Evolutionary conservation across 2,888 invertebrate species (phyloP).

Genomic region (Plagodis pulveraria): DNA sequence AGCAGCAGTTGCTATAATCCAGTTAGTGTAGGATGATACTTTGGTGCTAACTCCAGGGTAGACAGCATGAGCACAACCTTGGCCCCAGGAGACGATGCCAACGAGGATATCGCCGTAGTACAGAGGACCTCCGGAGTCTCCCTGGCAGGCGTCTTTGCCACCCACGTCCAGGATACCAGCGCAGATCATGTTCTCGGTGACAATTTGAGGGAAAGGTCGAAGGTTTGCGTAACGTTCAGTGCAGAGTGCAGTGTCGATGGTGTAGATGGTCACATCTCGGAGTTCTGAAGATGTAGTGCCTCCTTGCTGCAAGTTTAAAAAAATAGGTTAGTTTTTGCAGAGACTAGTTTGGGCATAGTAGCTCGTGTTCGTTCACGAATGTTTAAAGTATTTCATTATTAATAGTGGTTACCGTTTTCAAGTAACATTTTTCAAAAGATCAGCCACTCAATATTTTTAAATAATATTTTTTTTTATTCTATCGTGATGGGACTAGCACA

Average conservation of each 20-base stretch:
- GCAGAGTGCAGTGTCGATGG: constrained; percentile 55
- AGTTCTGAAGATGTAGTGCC: constrained; percentile 44
- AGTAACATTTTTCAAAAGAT: too few species aligned
- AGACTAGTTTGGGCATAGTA: too few species aligned
- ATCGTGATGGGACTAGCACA: too few species aligned
- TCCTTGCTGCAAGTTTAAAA: constrained; percentile 39
- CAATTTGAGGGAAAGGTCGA: constrained; percentile 1
- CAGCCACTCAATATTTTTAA: too few species aligned
- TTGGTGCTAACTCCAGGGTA: constrained; percentile 77
- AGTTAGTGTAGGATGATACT: constrained; percentile 55
- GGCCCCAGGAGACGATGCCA: constrained; percentile 76
- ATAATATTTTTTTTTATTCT: too few species aligned
- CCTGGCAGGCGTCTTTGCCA: constrained; percentile 45
- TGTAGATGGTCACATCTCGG: constrained; percentile 53
- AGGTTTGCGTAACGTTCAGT: constrained; percentile 43
- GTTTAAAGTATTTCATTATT: too few species aligned
- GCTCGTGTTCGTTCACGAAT: too few species aligned
- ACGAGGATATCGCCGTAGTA: constrained; percentile 60
- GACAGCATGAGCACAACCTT: constrained; percentile 63
- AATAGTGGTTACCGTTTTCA: too few species aligned
- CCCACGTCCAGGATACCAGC: constrained; percentile 46
- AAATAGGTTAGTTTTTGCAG: neutral
- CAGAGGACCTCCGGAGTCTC: constrained; percentile 70
- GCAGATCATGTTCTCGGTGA: constrained; percentile 55
- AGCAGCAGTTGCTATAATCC: constrained; percentile 49